Conservation (phyloP, 1,140 invertebrate genomes). For the Ostrea denselamellosa region DNA sequence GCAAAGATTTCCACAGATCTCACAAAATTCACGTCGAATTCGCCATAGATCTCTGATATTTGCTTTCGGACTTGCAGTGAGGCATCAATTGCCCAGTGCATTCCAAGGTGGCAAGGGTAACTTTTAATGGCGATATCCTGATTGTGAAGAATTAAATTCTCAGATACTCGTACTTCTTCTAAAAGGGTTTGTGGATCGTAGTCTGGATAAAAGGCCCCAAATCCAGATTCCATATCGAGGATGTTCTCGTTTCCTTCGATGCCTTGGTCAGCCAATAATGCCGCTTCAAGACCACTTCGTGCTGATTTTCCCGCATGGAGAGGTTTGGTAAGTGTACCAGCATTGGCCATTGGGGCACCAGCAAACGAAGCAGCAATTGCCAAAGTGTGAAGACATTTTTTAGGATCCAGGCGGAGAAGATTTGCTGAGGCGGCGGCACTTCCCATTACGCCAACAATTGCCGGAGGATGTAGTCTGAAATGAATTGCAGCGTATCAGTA, state of each 20-base stretch:
- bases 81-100: conserved; percentile 74
- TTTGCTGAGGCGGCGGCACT: conserved; percentile 70
- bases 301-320: conserved; percentile 71
- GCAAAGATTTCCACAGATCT: conserved; percentile 61
- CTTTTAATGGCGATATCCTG: conserved; percentile 72
- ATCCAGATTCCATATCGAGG: conserved; percentile 67
- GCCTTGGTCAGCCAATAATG: conserved; percentile 66
- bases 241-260: conserved; percentile 70
- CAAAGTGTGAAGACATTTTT: conserved; percentile 65
- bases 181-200: conserved; percentile 63
- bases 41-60: conserved; percentile 23
- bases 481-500: not conserved
- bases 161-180: conserved; percentile 23
- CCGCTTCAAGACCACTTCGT: conserved; percentile 70
- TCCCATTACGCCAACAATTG: conserved; percentile 73
- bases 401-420: conserved; percentile 61
- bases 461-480: conserved; percentile 71
- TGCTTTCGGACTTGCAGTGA: conserved; percentile 56
- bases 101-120: conserved; percentile 71
- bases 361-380: conserved; percentile 72
- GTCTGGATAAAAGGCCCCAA: conserved; percentile 70
- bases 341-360: conserved; percentile 74
- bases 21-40: conserved; percentile 50
- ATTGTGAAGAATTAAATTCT: conserved; percentile 61
- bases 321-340: conserved; percentile 72